phyloP scores from a whole-genome alignment of 53 echinoderm and acorn worm genomes.

The Echinarachnius parma region DNA sequence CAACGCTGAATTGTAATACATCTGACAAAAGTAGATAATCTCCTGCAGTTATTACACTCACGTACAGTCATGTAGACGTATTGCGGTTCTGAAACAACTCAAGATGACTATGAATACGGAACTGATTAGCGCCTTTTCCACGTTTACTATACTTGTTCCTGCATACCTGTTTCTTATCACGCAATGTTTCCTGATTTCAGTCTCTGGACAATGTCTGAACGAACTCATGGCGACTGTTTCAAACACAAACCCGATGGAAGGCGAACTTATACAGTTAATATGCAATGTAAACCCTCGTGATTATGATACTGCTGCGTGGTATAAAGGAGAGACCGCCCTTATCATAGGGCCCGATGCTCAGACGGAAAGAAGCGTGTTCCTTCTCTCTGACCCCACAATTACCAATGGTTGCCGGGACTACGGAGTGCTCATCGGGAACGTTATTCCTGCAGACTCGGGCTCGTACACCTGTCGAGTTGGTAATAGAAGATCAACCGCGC shows the following conservation, averaged over 20 bases:
- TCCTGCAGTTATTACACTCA: too few relatives aligned
- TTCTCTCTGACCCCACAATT: not conserved
- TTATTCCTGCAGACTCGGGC: not conserved
- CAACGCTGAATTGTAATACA: too few relatives aligned
- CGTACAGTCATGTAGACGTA: too few relatives aligned
- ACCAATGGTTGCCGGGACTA: constrained; percentile 9
- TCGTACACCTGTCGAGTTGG: constrained; percentile 21
- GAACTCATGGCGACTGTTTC: not conserved
- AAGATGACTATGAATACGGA: too few relatives aligned
- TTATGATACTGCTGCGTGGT: constrained; percentile 24
- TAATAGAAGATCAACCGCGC: not conserved
- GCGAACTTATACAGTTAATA: not conserved
- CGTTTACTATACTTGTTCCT: too few relatives aligned
- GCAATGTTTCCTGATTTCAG: too few relatives aligned
- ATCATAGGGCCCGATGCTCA: not conserved
- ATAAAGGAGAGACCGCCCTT: not conserved
- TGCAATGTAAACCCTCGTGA: constrained; percentile 3
- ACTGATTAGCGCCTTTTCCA: too few relatives aligned
- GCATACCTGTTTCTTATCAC: too few relatives aligned
- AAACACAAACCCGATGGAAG: not conserved
- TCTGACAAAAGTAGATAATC: too few relatives aligned
- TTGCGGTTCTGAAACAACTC: too few relatives aligned
- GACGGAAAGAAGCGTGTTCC: not conserved
- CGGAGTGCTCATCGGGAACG: not conserved
- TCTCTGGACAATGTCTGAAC: not conserved